These are phyloP conservation scores for Drymonia ruficornis DNA, from an alignment of 2,888 invertebrate genomes.

Conservation along the genomic window DNA sequence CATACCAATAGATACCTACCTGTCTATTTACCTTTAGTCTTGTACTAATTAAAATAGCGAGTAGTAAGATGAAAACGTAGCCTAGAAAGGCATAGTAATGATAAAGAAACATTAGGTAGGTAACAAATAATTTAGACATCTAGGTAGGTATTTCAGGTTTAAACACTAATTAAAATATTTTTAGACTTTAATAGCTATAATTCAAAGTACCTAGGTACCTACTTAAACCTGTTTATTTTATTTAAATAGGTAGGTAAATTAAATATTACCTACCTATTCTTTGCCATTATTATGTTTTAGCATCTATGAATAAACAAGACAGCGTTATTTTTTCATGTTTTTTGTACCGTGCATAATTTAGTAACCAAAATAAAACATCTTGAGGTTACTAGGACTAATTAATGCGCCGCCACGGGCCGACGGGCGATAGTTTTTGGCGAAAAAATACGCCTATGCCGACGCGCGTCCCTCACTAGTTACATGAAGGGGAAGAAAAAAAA, in stretches of 20 bases:
- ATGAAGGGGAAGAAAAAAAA: not conserved
- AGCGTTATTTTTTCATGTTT: not conserved
- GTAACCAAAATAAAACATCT: constrained; percentile 26
- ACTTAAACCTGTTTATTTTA: not conserved
- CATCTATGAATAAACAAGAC: not conserved
- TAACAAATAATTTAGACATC: too few species aligned
- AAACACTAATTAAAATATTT: too few species aligned
- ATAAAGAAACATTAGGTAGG: too few species aligned
- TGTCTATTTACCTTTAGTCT: too few species aligned
- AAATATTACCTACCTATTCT: too few species aligned
- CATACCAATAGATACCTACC: not conserved
- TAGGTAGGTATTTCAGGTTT: too few species aligned
- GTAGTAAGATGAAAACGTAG: too few species aligned
- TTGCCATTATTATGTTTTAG: not conserved
- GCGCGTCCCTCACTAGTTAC: not conserved
- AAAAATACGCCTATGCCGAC: constrained; percentile 75
- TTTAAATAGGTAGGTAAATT: too few species aligned
- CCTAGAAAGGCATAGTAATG: too few species aligned
- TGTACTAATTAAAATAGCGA: too few species aligned
- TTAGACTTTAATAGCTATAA: too few species aligned
- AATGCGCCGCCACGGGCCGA: constrained; percentile 64
- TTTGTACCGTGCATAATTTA: constrained; percentile 12
- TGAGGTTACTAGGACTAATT: constrained; percentile 38
- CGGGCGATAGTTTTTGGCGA: constrained; percentile 70
- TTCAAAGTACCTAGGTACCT: not conserved